Conservation (phyloP, 1,140 invertebrate species). For the Drosophila triauraria region DNA sequence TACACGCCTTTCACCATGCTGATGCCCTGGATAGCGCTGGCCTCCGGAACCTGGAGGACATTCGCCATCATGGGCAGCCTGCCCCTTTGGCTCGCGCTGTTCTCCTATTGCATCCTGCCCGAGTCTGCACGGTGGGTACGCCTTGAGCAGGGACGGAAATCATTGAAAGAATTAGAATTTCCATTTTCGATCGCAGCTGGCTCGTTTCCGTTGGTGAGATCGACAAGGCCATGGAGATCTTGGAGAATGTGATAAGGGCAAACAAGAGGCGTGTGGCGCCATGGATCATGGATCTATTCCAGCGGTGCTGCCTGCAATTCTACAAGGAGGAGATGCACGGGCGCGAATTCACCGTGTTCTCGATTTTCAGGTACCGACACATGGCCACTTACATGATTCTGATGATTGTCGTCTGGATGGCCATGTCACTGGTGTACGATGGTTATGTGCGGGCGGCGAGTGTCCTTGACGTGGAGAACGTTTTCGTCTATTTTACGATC, state of each 20-base stretch:
- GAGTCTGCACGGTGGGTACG: conserved; percentile 89
- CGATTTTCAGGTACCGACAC: conserved; percentile 90
- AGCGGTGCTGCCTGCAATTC: conserved; percentile 71
- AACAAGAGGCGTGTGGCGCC: conserved; percentile 91
- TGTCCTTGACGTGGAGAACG: conserved; percentile 89
- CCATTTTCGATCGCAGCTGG: conserved; percentile 87
- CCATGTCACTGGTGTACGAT: conserved; percentile 93
- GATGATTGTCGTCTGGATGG: conserved; percentile 93
- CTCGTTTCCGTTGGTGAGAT: conserved; percentile 92
- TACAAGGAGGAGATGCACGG: conserved; percentile 89
- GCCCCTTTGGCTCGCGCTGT: conserved; percentile 88
- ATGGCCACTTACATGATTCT: conserved; percentile 90
- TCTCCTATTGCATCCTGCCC: conserved; percentile 90
- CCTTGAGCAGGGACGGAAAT: neutral
- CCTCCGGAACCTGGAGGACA: conserved; percentile 89
- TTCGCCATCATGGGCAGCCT: conserved; percentile 89
- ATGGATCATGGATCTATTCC: conserved; percentile 90
- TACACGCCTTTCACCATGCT: conserved; percentile 91
- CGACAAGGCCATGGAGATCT: conserved; percentile 90
- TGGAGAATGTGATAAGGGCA: conserved; percentile 91
- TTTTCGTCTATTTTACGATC: conserved; percentile 94
- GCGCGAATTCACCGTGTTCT: conserved; percentile 90
- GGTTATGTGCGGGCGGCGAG: conserved; percentile 94
- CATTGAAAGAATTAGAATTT: conserved; percentile 1
- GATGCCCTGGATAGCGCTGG: conserved; percentile 92